These are phyloP conservation scores for Drosophila nebulosa DNA, from an alignment of 1,140 invertebrate species.

Conservation along the genomic window DNA sequence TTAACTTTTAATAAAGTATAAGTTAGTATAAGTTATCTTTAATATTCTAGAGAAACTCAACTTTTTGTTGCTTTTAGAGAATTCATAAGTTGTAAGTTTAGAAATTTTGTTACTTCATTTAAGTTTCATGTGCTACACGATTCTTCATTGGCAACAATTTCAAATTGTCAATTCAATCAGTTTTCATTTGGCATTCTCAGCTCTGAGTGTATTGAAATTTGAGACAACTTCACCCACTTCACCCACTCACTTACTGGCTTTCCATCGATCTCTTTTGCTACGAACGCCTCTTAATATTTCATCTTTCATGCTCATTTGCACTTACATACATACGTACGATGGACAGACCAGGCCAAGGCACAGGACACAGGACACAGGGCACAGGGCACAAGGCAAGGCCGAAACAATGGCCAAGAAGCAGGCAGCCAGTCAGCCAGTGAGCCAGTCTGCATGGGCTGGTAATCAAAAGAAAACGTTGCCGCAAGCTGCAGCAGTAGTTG, in stretches of 20 bases:
- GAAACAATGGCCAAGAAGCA: constrained; percentile 33
- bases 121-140: too few relatives aligned
- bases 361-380: too few relatives aligned
- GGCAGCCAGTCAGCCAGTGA: too few relatives aligned
- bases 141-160: too few relatives aligned
- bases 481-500: constrained; percentile 25
- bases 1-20: too few relatives aligned
- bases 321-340: constrained; percentile 32
- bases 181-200: not conserved
- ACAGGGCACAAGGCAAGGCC: too few relatives aligned
- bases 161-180: too few relatives aligned
- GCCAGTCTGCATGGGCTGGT: constrained; percentile 30
- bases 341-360: not conserved
- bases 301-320: constrained; percentile 74
- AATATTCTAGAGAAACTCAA: too few relatives aligned
- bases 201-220: not conserved
- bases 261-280: not conserved
- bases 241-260: not conserved
- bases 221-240: not conserved
- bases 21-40: too few relatives aligned
- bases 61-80: too few relatives aligned
- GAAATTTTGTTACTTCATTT: too few relatives aligned
- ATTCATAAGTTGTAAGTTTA: too few relatives aligned
- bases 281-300: constrained; percentile 71
- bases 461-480: constrained; percentile 66